Base-by-base conservation (phyloP, 2,113 vertebrate genomes). In the Puffinus mauretanicus region DNA sequence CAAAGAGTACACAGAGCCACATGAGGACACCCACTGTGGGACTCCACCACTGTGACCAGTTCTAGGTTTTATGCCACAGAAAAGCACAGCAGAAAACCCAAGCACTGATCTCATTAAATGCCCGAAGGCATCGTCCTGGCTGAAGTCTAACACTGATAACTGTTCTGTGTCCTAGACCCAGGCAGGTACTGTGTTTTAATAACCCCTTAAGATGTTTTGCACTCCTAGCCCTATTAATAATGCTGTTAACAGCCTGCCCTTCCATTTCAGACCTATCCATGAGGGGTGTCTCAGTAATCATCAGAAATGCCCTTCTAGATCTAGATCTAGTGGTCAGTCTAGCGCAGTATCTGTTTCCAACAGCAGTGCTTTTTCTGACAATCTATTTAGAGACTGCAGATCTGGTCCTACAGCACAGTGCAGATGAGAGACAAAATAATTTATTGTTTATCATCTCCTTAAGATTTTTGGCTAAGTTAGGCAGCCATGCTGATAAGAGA, bases 221-320 rank as follows among this genome's bases (percentile, higher is more conserved):
- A 73, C 9, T n/a, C 55, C n/a, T 60, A 55, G 42, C 42, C 55
- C 67, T 92, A 84, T 95, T 86, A 92, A 71, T 62, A 86, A 57
- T 57, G 57, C 61, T 94, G 81, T 79, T 82, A 93, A 84, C 52
- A 90, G 79, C 71, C 57, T 47, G 67, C 64, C 64, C 38, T 93
- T 95, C 87, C 67, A 83, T 73, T 93, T 80, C 79, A 83, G 55
- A 73, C 62, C 49, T 60, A 60, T 44, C 76, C 2, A 0, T 3
- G 11, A 83, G 82, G 82, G 12, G 7, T 66, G 51, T 49, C 83
- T 72, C 72, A 32, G 61, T 58, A 70, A 81, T 55, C n/a, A 82
- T 34, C 36, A 79, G 72, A 91, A 88, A 93, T 60, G 24, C 44
- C 51, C 38, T 90, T 82, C 82, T 75, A 57, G 40, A 84, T 70